phyloP scores from a whole-genome alignment of 2,113 vertebrate species.

The Pterocles orientalis region DNA sequence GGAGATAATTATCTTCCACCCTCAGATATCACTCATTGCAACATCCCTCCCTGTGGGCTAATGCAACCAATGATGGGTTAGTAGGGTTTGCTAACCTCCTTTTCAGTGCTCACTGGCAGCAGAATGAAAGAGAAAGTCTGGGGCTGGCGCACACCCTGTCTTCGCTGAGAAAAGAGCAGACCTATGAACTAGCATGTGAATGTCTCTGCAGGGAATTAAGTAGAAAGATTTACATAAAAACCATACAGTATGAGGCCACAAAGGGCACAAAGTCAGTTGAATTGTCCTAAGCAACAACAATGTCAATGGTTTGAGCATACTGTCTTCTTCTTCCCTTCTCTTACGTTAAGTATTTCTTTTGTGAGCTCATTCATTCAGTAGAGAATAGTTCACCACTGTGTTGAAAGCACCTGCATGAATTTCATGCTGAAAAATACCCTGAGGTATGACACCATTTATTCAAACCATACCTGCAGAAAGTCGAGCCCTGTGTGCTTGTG shows the following conservation, averaged over 20 bases:
- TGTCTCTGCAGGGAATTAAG: neutral
- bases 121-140: neutral
- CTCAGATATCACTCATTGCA: neutral
- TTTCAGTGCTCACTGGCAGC: neutral
- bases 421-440: neutral
- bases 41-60: neutral
- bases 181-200: neutral
- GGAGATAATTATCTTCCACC: neutral
- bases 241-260: neutral
- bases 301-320: neutral
- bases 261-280: neutral
- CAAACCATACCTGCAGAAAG: neutral
- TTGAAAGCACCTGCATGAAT: neutral
- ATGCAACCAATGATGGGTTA: neutral
- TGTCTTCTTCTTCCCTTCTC: neutral
- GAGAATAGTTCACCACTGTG: neutral
- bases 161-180: slow-evolving; percentile 16
- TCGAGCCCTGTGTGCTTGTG: neutral
- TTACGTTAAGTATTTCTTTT: neutral
- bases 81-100: neutral
- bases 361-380: neutral
- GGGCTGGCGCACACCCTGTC: neutral
- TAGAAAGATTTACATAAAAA: neutral
- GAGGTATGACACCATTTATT: neutral
- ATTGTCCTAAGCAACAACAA: neutral